Percentiles rank a stretch among this genome's conserved stretches.
Conservation (phyloP, 1,140 invertebrate genomes). For the Condylostylus longicornis region DNA sequence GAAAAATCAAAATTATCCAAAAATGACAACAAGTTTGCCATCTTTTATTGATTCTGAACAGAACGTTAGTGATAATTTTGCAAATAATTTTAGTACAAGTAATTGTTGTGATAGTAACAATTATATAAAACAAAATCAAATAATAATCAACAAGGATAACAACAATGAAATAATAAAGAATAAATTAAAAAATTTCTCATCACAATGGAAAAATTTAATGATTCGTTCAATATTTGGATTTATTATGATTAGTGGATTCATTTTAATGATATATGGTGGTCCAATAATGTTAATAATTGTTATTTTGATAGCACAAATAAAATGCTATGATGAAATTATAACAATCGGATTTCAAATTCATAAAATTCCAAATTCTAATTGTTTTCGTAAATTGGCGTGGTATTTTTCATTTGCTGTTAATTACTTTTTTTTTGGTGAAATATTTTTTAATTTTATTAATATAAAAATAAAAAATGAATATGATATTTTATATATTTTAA, state of each 20-base stretch:
- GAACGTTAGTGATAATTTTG: too few species aligned
- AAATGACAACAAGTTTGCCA: too few species aligned
- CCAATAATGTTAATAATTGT: conserved; percentile 89
- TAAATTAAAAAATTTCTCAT: conserved; percentile 57
- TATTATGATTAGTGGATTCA: conserved; percentile 91
- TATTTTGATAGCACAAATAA: conserved; percentile 91
- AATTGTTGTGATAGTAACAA: too few species aligned
- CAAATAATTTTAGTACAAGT: too few species aligned
- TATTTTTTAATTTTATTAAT: conserved; percentile 92
- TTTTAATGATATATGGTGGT: conserved; percentile 88
- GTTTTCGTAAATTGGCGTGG: conserved; percentile 98
- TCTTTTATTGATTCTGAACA: too few species aligned
- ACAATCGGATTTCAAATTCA: conserved; percentile 99
- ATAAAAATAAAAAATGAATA: conserved; percentile 81
- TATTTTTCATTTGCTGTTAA: conserved; percentile 97
- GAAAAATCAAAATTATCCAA: too few species aligned
- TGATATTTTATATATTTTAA: conserved; percentile 79
- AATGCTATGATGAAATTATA: conserved; percentile 99
- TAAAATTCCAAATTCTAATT: conserved; percentile 90
- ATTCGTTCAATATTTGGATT: conserved; percentile 93
- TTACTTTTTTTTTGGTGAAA: conserved; percentile 99
- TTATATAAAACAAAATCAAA: too few species aligned
- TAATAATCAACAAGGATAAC: too few species aligned
- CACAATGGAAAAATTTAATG: conserved; percentile 83
- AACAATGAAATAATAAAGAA: conserved; percentile 68